phyloP scores from a whole-genome alignment of 2,797 vertebrate species.

The Taeniopygia guttata region DNA sequence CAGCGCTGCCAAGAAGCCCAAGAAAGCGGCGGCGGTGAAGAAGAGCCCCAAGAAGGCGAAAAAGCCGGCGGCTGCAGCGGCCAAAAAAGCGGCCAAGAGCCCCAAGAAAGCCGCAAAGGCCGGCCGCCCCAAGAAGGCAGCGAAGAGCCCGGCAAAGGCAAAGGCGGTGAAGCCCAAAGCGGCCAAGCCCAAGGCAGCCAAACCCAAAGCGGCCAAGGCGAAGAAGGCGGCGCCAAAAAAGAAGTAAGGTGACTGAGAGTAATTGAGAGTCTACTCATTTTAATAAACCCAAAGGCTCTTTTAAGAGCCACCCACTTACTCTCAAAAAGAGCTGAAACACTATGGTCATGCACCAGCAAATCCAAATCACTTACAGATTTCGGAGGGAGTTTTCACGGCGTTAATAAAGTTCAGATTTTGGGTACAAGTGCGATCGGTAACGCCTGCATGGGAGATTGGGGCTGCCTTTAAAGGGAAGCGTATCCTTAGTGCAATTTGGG shows the following conservation, averaged over 20 bases:
- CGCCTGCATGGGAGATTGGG: fast-evolving
- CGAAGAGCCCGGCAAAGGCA: neutral
- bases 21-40: neutral
- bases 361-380: fast-evolving
- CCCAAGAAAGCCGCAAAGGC: neutral
- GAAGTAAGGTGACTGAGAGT: neutral
- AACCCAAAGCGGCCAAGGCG: neutral
- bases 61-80: neutral
- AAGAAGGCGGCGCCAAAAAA: neutral
- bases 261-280: neutral
- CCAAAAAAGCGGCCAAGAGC: neutral
- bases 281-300: conserved; percentile 26
- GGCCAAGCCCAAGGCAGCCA: neutral
- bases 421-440: fast-evolving
- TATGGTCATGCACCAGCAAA: fast-evolving
- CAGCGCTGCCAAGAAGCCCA: neutral
- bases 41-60: neutral
- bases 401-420: neutral
- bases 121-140: neutral
- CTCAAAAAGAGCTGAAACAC: neutral
- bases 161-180: neutral
- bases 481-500: neutral
- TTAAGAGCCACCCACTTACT: neutral
- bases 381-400: fast-evolving
- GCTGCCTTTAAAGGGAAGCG: neutral